Percentiles rank a stretch among this genome's conserved stretches.
Evolutionary conservation across 2,113 vertebrate species (phyloP).

Genomic region (Gopherus flavomarginatus): DNA sequence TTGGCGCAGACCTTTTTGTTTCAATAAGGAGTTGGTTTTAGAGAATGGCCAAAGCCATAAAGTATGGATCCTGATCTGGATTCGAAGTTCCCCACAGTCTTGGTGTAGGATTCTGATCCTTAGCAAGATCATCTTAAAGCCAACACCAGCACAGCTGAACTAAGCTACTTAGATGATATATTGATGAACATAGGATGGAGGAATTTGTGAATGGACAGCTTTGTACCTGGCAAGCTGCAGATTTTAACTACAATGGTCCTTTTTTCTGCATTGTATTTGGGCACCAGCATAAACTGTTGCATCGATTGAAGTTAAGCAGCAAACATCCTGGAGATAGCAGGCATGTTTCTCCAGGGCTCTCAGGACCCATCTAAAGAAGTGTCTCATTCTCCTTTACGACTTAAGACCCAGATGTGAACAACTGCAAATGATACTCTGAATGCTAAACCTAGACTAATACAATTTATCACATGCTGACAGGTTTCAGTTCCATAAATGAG

Average conservation of each 20-base stretch:
- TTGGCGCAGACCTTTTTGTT: background rate
- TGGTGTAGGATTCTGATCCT: background rate
- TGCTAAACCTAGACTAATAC: conserved; percentile 64
- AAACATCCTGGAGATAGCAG: background rate
- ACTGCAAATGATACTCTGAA: conserved; percentile 7
- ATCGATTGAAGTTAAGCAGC: background rate
- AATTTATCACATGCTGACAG: conserved; percentile 63
- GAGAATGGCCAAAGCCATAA: background rate
- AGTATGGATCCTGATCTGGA: background rate
- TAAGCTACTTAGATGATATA: background rate
- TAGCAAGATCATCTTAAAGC: background rate
- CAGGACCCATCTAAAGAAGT: conserved; percentile 25
- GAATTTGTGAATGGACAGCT: rapidly evolving
- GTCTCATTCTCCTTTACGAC: conserved; percentile 57
- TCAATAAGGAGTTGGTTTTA: background rate
- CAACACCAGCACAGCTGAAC: background rate
- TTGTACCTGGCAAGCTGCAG: rapidly evolving
- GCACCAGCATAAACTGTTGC: rapidly evolving
- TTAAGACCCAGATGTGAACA: conserved; percentile 51
- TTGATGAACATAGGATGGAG: background rate
- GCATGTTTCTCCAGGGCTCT: background rate
- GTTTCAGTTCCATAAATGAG: conserved; percentile 51
- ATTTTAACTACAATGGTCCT: background rate
- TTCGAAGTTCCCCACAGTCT: background rate
- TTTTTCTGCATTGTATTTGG: background rate